Conservation (phyloP, 64 coral and sea anemone species). For the Montipora capricornis region DNA sequence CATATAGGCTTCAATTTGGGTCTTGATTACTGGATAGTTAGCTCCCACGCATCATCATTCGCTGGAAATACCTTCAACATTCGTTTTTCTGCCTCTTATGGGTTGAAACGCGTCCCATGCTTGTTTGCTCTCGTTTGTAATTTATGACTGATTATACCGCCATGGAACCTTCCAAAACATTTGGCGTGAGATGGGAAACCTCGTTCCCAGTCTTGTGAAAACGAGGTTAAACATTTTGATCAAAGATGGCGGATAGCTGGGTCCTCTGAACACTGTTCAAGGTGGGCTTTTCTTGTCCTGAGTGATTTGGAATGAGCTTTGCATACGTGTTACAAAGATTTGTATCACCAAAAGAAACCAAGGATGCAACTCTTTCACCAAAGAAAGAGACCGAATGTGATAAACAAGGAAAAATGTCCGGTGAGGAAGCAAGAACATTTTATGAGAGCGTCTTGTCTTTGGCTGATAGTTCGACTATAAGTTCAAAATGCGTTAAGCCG, state of each 20-base stretch:
- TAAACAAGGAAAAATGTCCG: conserved; percentile 50
- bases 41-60: not conserved
- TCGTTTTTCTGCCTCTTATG: not conserved
- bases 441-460: conserved; percentile 66
- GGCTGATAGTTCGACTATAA: not conserved
- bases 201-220: conserved; percentile 15
- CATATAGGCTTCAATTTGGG: not conserved
- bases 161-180: not conserved
- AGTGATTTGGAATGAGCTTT: not conserved
- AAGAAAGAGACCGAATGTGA: not conserved
- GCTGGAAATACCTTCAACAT: not conserved
- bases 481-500: not conserved
- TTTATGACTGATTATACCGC: not conserved
- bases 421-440: conserved; percentile 76
- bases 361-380: not conserved
- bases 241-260: not conserved
- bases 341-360: conserved; percentile 31
- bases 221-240: not conserved
- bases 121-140: not conserved
- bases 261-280: too few relatives aligned
- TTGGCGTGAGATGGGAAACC: not conserved
- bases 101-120: not conserved
- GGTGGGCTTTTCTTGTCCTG: too few relatives aligned
- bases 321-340: conserved; percentile 47
- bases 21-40: not conserved